These are phyloP conservation scores for Lithosia quadra DNA, from an alignment of 2,888 invertebrate genomes.

Conservation along the genomic window DNA sequence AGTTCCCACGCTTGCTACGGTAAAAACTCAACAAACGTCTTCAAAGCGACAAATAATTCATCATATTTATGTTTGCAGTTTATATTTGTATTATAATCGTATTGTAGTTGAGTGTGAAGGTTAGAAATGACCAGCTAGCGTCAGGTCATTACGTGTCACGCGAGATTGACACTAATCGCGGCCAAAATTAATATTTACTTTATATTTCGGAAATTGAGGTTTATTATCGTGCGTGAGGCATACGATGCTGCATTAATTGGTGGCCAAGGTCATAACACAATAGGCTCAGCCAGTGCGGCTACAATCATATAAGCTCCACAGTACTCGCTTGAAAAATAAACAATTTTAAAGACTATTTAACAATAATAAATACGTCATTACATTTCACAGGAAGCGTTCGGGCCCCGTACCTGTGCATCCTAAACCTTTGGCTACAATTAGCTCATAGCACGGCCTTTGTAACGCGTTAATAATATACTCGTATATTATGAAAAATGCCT, in stretches of 20 bases:
- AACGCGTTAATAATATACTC: slow-evolving; percentile 33
- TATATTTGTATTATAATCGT: neutral
- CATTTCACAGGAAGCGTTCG: slow-evolving; percentile 39
- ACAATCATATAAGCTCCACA: slow-evolving; percentile 43
- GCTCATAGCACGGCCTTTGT: slow-evolving; percentile 24
- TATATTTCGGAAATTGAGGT: slow-evolving; percentile 57
- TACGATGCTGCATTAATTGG: slow-evolving; percentile 61
- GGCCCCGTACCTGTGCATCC: slow-evolving; percentile 35
- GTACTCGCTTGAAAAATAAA: slow-evolving; percentile 43
- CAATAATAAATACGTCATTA: slow-evolving; percentile 35
- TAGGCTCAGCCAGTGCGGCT: slow-evolving; percentile 43
- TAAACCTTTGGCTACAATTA: slow-evolving; percentile 46
- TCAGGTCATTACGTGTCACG: neutral
- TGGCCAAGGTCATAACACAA: slow-evolving; percentile 64
- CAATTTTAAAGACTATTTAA: slow-evolving; percentile 36
- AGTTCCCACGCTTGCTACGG: neutral
- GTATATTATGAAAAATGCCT: too few relatives aligned
- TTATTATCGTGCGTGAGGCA: slow-evolving; percentile 59
- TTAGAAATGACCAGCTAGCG: neutral
- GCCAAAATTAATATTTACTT: slow-evolving; percentile 26
- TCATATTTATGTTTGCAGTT: neutral
- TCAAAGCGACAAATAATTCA: neutral
- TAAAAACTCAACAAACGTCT: neutral
- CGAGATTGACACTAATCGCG: neutral
- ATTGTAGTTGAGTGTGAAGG: neutral